Evolutionary conservation across 2,888 invertebrate species (phyloP).

Genomic region (Temnothorax unifasciatus): DNA sequence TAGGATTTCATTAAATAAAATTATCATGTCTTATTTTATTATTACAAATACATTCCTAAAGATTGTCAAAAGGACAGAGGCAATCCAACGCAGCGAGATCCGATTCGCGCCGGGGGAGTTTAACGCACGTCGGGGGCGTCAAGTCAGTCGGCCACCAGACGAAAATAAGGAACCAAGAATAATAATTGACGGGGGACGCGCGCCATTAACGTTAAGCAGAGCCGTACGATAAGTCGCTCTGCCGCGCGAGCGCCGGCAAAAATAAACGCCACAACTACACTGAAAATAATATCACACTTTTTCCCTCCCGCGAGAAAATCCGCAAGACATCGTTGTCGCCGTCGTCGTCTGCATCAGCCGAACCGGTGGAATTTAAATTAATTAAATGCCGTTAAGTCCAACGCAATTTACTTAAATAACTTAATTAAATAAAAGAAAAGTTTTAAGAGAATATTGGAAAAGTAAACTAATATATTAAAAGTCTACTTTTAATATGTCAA

Average conservation of each 20-base stretch:
- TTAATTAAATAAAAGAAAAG: neutral
- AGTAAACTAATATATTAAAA: neutral
- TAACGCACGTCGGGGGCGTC: constrained; percentile 52
- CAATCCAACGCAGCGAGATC: neutral
- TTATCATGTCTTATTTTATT: neutral
- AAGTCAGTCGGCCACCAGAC: constrained; percentile 55
- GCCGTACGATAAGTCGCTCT: constrained; percentile 64
- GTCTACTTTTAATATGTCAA: neutral
- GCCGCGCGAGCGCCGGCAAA: constrained; percentile 58
- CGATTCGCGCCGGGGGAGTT: constrained; percentile 21
- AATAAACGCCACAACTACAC: constrained; percentile 70
- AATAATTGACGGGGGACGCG: constrained; percentile 73
- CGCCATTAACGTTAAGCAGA: constrained; percentile 71
- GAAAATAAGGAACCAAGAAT: constrained; percentile 76
- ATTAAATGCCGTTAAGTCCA: neutral
- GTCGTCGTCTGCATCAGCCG: neutral
- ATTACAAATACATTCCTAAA: neutral
- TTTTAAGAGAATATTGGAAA: neutral
- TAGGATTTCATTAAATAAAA: neutral
- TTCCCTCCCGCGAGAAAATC: constrained; percentile 42
- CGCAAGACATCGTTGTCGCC: constrained; percentile 39
- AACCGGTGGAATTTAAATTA: neutral
- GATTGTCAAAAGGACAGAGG: neutral
- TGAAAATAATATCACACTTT: constrained; percentile 73
- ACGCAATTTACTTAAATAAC: neutral